These are phyloP conservation scores for Apamea epomidion DNA, from an alignment of 2,888 invertebrate species.

Conservation along the genomic window DNA sequence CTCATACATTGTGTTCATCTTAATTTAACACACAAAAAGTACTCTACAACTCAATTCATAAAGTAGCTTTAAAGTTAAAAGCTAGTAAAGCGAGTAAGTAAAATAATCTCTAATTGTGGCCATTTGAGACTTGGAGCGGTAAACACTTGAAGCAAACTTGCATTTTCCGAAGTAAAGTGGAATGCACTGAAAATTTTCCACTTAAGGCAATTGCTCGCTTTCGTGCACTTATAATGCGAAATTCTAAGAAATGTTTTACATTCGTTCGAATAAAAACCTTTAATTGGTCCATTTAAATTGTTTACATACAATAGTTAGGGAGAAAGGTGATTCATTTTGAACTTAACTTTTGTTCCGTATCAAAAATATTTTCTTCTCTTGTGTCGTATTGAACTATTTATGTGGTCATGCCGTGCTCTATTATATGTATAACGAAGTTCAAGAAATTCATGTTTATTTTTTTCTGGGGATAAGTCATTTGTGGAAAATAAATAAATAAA, in stretches of 20 bases:
- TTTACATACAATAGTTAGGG: constrained; percentile 17
- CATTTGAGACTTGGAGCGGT: constrained; percentile 65
- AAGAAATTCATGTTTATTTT: background rate
- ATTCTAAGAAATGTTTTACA: constrained; percentile 69
- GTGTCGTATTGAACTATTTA: background rate
- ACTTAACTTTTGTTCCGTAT: constrained; percentile 9
- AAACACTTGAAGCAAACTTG: constrained; percentile 65
- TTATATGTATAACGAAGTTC: background rate
- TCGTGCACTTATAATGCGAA: constrained; percentile 67
- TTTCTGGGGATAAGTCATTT: background rate
- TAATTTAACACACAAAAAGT: background rate
- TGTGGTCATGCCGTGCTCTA: background rate
- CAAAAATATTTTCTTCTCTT: background rate
- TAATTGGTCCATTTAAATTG: constrained; percentile 66
- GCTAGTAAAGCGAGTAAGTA: background rate
- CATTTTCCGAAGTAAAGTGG: constrained; percentile 63
- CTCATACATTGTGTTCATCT: background rate
- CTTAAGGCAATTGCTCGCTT: constrained; percentile 69
- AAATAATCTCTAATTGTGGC: constrained; percentile 64
- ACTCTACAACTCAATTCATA: background rate
- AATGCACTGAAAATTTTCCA: constrained; percentile 68
- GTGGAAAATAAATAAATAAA: too few species aligned
- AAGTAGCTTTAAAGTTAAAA: constrained; percentile 9
- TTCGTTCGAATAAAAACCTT: constrained; percentile 48
- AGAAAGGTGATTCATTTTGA: constrained; percentile 2